Evolutionary conservation across 2,888 invertebrate genomes (phyloP).

Genomic region (Acrocera orbiculus): DNA sequence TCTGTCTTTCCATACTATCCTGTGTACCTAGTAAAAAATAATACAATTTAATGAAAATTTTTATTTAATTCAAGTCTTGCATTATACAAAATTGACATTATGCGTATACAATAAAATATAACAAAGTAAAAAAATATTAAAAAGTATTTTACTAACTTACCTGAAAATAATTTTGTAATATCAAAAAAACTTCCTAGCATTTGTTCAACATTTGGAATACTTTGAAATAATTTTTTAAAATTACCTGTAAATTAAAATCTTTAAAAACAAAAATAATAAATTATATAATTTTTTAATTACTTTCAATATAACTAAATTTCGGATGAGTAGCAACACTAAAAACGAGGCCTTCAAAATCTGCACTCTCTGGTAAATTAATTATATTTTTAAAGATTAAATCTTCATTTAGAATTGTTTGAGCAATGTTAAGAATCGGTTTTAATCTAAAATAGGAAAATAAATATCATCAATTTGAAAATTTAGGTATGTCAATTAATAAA

Average conservation of each 20-base stretch:
- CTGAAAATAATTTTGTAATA: conserved; percentile 26
- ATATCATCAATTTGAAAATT: no score
- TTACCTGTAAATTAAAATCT: conserved; percentile 16
- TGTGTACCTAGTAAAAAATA: no score
- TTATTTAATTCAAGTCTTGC: no score
- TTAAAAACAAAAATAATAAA: conserved; percentile 2
- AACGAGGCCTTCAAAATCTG: conserved; percentile 26
- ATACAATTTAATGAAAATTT: no score
- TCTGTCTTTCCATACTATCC: no score
- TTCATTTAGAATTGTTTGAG: conserved; percentile 28
- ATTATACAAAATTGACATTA: no score
- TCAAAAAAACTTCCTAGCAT: conserved; percentile 26
- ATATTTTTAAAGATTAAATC: conserved; percentile 23
- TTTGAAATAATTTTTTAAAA: conserved; percentile 18
- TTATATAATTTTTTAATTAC: conserved; percentile 15
- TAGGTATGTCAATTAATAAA: no score
- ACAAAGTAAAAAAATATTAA: background rate
- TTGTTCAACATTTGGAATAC: conserved; percentile 24
- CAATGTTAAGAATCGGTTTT: conserved; percentile 27
- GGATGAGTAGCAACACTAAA: conserved; percentile 25
- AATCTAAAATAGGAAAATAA: conserved; percentile 14
- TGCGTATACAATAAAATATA: no score
- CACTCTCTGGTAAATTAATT: conserved; percentile 25
- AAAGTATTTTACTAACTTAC: conserved; percentile 14
- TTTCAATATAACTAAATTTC: conserved; percentile 23